phyloP scores from a whole-genome alignment of 2,113 vertebrate species.

The Oncorhynchus clarkii region DNA sequence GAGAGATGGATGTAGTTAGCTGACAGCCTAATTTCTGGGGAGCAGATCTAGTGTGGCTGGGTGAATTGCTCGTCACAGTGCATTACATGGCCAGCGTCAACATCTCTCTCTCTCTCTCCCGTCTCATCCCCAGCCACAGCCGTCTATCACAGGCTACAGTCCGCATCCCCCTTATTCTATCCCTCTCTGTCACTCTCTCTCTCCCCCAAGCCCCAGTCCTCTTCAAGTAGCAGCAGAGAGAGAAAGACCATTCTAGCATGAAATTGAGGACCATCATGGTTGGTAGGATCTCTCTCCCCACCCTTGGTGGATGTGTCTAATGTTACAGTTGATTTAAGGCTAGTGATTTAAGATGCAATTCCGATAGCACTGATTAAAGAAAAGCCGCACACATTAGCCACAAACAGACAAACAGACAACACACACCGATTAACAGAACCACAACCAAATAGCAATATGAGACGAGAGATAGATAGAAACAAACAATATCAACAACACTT shows the following conservation, averaged over 20 bases:
- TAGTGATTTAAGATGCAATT: background rate
- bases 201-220: background rate
- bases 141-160: too few species aligned
- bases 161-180: background rate
- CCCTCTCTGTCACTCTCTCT: background rate
- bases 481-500: too few species aligned
- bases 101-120: too few species aligned
- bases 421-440: background rate
- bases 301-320: background rate
- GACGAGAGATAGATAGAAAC: too few species aligned
- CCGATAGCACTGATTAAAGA: background rate
- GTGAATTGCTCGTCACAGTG: too few species aligned
- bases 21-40: background rate
- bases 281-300: background rate
- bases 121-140: too few species aligned
- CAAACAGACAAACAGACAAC: background rate
- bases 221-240: too few species aligned
- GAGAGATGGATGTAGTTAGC: background rate
- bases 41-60: background rate
- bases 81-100: too few species aligned
- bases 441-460: too few species aligned
- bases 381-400: background rate
- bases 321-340: conserved; percentile 7
- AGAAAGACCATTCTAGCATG: too few species aligned
- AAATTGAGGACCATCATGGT: too few species aligned